Evolutionary conservation across 2,113 vertebrate species (phyloP).

Genomic region (Pygoscelis adeliae): DNA sequence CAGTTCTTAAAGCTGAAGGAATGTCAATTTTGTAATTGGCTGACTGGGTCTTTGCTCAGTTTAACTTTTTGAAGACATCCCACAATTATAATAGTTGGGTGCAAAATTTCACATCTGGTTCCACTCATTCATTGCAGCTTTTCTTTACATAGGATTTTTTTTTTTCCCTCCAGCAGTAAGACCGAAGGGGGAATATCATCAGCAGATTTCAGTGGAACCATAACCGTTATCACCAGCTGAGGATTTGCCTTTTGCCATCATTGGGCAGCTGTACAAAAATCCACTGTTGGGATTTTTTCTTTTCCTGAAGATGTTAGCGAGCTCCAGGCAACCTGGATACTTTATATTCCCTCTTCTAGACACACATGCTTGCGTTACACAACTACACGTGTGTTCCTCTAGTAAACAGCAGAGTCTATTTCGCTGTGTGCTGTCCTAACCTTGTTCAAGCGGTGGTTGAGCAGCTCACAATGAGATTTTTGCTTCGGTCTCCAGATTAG

Average conservation of each 20-base stretch:
- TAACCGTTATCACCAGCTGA: neutral
- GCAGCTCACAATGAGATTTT: neutral
- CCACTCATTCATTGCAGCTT: neutral
- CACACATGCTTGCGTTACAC: rapidly evolving
- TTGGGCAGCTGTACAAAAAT: neutral
- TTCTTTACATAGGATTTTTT: neutral
- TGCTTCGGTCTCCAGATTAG: neutral
- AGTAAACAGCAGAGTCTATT: neutral
- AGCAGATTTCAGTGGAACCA: neutral
- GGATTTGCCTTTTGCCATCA: neutral
- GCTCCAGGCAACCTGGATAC: neutral
- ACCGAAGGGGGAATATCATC: neutral
- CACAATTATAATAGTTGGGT: neutral
- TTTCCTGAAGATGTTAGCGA: neutral
- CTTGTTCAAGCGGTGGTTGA: neutral
- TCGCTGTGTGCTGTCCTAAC: neutral
- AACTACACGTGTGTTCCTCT: neutral
- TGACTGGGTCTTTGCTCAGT: neutral
- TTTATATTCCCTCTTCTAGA: neutral
- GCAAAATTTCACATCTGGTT: neutral
- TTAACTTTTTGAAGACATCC: neutral
- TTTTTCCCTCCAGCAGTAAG: neutral
- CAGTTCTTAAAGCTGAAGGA: neutral
- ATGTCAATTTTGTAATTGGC: neutral
- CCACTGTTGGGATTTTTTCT: neutral